Evolutionary conservation across 2,888 invertebrate species (phyloP).

Genomic region (Suillia variegata): DNA sequence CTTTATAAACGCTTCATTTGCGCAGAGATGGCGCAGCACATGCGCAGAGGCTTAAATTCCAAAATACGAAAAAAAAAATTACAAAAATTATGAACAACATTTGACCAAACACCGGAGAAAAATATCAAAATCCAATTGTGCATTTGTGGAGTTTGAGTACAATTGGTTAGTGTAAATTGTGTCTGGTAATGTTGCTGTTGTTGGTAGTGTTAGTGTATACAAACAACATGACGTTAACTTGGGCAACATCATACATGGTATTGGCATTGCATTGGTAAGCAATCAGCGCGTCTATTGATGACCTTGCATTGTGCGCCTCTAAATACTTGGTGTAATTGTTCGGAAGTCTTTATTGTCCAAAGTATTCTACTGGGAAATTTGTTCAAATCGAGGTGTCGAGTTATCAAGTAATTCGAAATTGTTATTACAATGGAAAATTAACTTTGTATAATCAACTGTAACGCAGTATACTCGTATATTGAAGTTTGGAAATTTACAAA

Average conservation of each 20-base stretch:
- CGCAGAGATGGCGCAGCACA: not conserved
- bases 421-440: not conserved
- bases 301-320: slow-evolving; percentile 41
- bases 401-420: not conserved
- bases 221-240: no score
- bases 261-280: slow-evolving; percentile 44
- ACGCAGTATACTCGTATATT: no score
- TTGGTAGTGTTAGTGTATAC: no score
- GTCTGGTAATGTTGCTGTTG: no score
- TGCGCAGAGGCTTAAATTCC: not conserved
- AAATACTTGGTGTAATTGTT: not conserved
- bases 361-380: not conserved
- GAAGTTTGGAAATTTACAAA: no score
- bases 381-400: not conserved
- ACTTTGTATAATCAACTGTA: no score
- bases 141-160: no score
- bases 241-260: not conserved
- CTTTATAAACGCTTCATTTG: slow-evolving; percentile 29
- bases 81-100: no score
- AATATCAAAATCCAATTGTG: no score
- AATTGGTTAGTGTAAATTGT: no score
- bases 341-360: not conserved
- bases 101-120: no score
- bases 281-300: slow-evolving; percentile 52
- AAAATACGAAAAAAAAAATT: no score